Base-by-base conservation (phyloP, 2,113 vertebrate species). In the Tachysurus vachellii region DNA sequence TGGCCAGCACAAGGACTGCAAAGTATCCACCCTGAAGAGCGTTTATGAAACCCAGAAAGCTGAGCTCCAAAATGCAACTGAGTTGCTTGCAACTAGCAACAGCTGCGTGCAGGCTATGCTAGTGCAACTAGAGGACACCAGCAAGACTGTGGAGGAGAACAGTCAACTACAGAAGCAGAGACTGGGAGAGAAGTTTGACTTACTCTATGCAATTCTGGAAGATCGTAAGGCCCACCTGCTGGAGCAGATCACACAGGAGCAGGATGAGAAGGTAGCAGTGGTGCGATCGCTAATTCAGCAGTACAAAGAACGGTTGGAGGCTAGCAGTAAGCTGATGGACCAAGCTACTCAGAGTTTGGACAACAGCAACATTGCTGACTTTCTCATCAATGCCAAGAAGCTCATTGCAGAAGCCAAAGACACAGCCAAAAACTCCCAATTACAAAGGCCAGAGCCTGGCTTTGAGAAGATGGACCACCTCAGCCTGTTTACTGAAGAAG, bases 381-480 rank as follows among this genome's bases (percentile, higher is more conserved):
- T 98, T 90, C 96, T 98, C 92, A 94, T 98, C 87, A 93, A 94
- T 19, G 71, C 90, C 80, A 90, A 88, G 57, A 66, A 89, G 68
- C 71, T 88, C 14, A 61, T 68, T 89, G 94, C 95, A 26, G 96
- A 97, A 0, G 95, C 96, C 13, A 89, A 86, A 91, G 95, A 96
- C 54, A 94, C 94, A 0, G 95, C 95, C 85, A 94, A 94, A 84
- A 94, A 94, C 0, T 92, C 92, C 21, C 94, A 91, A 16, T 90
- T 96, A 89, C 93, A 95, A 82, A 95, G 96, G 88, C 96, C 94
- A 0, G 96, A 97, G 80, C 94, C 92, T 0, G 96, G 95, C n/a
- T 97, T 95, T 17, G 96, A 97, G 89, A 96, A 82, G 92, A 97
- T 98, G 97, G 96, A 97, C 0, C 94, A 96, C 89, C 96, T 97